These are phyloP conservation scores for Saimiri boliviensis DNA, from an alignment of 2,113 vertebrate genomes.

Conservation along the genomic window DNA sequence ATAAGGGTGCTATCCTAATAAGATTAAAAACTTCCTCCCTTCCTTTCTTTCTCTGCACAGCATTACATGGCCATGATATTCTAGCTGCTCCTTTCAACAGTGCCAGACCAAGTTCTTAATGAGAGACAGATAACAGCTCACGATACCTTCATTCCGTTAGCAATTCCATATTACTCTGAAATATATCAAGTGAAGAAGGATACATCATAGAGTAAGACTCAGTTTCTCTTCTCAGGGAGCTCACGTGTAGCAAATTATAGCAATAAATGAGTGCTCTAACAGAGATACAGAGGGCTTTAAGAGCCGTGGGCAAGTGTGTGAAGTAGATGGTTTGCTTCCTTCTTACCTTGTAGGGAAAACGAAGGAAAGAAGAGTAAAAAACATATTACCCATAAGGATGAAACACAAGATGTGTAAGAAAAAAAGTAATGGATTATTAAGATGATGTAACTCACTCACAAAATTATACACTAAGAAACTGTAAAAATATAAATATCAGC, in stretches of 20 bases:
- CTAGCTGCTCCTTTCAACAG: not conserved
- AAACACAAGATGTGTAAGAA: not conserved
- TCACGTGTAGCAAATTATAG: not conserved
- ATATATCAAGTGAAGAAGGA: not conserved
- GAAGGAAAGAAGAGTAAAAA: not conserved
- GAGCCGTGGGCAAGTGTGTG: too few relatives aligned
- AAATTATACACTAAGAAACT: not conserved
- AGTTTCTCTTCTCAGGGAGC: not conserved
- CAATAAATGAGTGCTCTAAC: fast-evolving
- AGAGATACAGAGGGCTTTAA: not conserved
- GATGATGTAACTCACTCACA: not conserved
- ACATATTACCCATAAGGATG: not conserved
- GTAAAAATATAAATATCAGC: not conserved
- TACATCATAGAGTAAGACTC: not conserved
- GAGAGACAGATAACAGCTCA: not conserved
- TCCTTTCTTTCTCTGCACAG: not conserved
- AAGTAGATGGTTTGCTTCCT: not conserved
- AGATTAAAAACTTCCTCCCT: not conserved
- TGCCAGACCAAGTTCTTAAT: not conserved
- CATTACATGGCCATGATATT: not conserved
- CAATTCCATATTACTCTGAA: not conserved
- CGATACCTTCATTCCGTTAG: not conserved
- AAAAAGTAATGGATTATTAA: not conserved
- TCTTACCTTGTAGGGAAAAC: not conserved
- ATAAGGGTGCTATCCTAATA: not conserved